Conservation (phyloP, 1,140 invertebrate species). For the Anastrepha ludens region DNA sequence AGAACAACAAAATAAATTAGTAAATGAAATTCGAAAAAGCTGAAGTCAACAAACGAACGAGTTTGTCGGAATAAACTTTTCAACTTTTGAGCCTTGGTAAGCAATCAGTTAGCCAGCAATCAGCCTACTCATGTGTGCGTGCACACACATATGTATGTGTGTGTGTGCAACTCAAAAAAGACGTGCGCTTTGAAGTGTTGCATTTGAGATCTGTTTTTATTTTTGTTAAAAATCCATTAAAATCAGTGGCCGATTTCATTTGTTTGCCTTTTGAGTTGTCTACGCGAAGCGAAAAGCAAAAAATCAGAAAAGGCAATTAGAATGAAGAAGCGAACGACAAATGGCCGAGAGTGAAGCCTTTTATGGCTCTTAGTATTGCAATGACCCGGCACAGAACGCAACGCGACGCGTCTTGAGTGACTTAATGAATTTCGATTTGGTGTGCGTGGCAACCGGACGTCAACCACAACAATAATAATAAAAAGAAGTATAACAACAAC, state of each 20-base stretch:
- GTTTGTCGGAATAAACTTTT: neutral
- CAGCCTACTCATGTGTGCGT: conserved; percentile 1
- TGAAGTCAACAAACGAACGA: neutral
- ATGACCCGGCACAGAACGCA: conserved; percentile 1
- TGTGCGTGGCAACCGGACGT: conserved; percentile 41
- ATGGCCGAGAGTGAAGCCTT: conserved; percentile 36
- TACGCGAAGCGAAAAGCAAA: conserved; percentile 39
- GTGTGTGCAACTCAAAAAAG: neutral
- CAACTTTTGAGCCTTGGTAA: neutral
- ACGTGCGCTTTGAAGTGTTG: conserved; percentile 31
- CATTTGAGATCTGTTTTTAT: conserved; percentile 13
- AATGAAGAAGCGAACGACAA: conserved; percentile 51
- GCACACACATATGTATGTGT: neutral
- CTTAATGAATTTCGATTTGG: conserved; percentile 54
- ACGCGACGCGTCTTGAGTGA: conserved; percentile 1
- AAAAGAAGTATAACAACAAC: neutral
- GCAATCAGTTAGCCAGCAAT: conserved; percentile 18
- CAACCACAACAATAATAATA: conserved; percentile 14
- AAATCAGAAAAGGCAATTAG: conserved; percentile 30
- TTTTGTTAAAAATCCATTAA: conserved; percentile 45
- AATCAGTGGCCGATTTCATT: conserved; percentile 14
- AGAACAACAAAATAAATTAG: conserved; percentile 48
- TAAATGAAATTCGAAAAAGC: conserved; percentile 1
- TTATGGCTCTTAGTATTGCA: conserved; percentile 40
- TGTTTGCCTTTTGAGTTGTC: conserved; percentile 33